Evolutionary conservation across 2,113 vertebrate genomes (phyloP).

Genomic region (Mungos mungo): DNA sequence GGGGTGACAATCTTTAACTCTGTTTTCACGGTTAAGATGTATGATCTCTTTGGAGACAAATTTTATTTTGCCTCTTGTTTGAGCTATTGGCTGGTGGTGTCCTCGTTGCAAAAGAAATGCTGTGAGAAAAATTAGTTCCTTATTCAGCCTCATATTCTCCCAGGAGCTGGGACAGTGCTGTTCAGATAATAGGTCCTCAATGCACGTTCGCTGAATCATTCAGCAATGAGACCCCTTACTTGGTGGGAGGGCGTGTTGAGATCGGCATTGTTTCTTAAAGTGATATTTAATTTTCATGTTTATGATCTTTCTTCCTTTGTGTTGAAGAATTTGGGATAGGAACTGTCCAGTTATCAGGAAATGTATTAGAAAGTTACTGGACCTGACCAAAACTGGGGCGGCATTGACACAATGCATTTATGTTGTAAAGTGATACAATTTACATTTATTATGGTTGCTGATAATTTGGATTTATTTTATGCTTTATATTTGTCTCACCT

Average conservation of each 20-base stretch:
- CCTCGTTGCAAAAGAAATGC: neutral
- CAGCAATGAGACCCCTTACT: neutral
- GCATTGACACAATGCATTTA: neutral
- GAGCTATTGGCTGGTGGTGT: neutral
- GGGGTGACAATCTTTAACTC: neutral
- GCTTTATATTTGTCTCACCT: neutral
- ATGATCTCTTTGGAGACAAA: neutral
- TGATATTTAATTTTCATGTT: neutral
- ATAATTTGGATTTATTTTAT: neutral
- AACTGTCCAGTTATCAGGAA: neutral
- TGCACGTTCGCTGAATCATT: neutral
- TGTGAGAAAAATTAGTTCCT: neutral
- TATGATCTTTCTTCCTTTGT: neutral
- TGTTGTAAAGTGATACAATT: neutral
- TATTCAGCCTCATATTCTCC: neutral
- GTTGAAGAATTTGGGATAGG: neutral
- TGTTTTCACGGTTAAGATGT: neutral
- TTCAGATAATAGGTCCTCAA: neutral
- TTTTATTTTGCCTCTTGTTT: slow-evolving; percentile 10
- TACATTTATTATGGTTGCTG: neutral
- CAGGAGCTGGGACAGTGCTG: no score
- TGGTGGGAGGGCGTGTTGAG: neutral
- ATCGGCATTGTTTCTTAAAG: neutral
- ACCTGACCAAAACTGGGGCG: neutral
- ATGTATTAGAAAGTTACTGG: neutral